Conservation (phyloP, 2,113 vertebrate species). For the Thunnus thynnus region DNA sequence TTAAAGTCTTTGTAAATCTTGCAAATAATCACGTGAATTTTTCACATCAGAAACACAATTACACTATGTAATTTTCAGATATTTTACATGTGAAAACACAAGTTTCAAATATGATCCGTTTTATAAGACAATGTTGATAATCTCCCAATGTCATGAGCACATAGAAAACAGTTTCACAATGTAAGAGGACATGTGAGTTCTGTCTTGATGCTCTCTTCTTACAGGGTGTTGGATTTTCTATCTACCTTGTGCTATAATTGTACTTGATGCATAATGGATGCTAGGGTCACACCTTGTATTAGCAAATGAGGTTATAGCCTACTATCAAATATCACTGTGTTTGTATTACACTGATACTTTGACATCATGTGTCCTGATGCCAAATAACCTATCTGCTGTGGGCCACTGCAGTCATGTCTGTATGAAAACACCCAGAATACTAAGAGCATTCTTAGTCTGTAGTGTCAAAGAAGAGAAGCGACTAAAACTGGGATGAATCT, state of each 20-base stretch:
- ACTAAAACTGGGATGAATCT: conserved; percentile 37
- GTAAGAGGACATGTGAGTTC: background rate
- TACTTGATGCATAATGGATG: conserved; percentile 38
- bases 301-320: background rate
- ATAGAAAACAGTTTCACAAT: background rate
- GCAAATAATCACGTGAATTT: too few relatives aligned
- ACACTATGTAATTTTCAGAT: too few relatives aligned
- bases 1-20: too few relatives aligned
- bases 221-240: background rate
- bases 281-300: background rate
- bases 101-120: too few relatives aligned
- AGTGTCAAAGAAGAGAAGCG: conserved; percentile 8
- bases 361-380: background rate
- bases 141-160: too few relatives aligned
- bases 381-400: background rate
- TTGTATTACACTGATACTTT: conserved; percentile 16
- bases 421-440: background rate
- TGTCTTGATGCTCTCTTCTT: background rate
- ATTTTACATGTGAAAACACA: too few relatives aligned
- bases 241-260: conserved; percentile 5
- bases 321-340: conserved; percentile 23
- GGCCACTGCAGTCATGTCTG: background rate
- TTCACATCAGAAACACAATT: too few relatives aligned
- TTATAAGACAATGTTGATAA: too few relatives aligned
- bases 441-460: conserved; percentile 12